A percentile compares a stretch with the other conserved stretches of the same genome.
Conservation (phyloP, 2,888 invertebrate genomes). For the Andrena haemorrhoa region DNA sequence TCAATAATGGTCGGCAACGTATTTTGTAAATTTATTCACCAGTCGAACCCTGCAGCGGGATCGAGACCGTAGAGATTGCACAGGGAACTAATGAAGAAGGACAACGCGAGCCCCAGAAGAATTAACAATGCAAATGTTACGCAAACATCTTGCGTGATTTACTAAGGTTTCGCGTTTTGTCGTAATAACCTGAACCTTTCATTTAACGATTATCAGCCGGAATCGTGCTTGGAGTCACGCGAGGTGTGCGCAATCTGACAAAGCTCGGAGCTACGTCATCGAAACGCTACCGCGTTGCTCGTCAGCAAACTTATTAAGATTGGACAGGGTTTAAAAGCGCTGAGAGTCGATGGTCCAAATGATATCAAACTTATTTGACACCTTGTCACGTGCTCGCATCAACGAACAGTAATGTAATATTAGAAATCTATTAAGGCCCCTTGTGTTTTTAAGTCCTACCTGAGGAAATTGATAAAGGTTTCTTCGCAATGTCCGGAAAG, state of each 20-base stretch:
- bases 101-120: not conserved
- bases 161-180: constrained; percentile 42
- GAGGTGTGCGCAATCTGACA: constrained; percentile 60
- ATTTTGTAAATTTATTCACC: constrained; percentile 18
- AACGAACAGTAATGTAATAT: constrained; percentile 21
- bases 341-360: constrained; percentile 38
- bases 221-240: constrained; percentile 57
- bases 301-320: constrained; percentile 41
- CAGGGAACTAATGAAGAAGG: constrained; percentile 4
- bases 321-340: constrained; percentile 33
- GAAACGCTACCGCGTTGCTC: constrained; percentile 38
- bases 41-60: not conserved
- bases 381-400: constrained; percentile 24
- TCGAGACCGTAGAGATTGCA: not conserved
- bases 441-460: not conserved
- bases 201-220: constrained; percentile 63
- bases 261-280: constrained; percentile 59
- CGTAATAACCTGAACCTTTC: constrained; percentile 55
- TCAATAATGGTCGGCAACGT: constrained; percentile 24
- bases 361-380: constrained; percentile 46
- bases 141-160: constrained; percentile 54
- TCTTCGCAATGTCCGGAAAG: too few relatives aligned
- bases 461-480: too few relatives aligned
- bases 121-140: constrained; percentile 11
- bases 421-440: constrained; percentile 8